Conservation (phyloP, 2,113 vertebrate genomes). For the Steatornis caripensis region DNA sequence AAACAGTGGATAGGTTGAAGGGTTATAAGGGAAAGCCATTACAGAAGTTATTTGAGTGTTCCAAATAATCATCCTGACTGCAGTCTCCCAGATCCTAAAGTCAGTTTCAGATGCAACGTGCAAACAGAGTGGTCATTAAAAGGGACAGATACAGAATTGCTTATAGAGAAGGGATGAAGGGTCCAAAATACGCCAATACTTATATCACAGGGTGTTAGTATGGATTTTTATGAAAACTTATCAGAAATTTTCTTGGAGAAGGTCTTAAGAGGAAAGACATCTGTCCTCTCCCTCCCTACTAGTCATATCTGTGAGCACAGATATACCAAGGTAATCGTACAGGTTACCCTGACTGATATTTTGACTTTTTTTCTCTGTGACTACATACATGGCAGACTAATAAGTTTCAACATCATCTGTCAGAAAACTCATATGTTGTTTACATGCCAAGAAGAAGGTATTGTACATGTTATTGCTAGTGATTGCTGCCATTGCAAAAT, state of each 20-base stretch:
- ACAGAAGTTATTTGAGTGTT: background rate
- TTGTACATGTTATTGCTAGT: background rate
- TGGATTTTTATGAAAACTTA: background rate
- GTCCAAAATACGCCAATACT: background rate
- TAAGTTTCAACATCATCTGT: background rate
- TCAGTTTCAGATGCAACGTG: background rate
- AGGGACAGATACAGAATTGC: background rate
- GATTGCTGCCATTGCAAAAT: background rate
- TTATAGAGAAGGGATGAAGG: background rate
- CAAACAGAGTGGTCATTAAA: background rate
- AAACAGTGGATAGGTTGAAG: background rate
- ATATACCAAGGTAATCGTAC: background rate
- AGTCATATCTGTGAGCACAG: background rate
- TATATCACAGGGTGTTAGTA: background rate
- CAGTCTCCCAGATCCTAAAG: background rate
- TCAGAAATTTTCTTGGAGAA: background rate
- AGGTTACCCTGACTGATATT: background rate
- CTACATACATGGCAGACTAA: background rate
- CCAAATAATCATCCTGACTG: background rate
- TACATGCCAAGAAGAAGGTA: background rate
- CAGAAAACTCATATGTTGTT: background rate
- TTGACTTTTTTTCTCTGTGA: background rate
- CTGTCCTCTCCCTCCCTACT: background rate
- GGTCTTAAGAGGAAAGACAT: rapidly evolving
- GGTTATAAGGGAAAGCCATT: background rate